Evolutionary conservation across 2,113 vertebrate genomes (phyloP).

Genomic region (Xenopus tropicalis): DNA sequence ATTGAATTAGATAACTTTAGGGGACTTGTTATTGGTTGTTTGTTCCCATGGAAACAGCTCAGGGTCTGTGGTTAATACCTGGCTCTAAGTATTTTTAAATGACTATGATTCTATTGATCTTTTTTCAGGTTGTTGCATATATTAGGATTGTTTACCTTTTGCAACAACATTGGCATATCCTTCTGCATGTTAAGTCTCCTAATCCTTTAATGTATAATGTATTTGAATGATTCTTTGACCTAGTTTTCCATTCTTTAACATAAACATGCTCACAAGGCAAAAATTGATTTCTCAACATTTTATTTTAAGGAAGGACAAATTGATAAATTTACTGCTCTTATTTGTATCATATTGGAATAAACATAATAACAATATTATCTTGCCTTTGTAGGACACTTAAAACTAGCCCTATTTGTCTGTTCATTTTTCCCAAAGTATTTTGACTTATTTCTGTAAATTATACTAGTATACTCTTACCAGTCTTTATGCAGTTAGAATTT

Average conservation of each 20-base stretch:
- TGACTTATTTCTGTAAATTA: background rate
- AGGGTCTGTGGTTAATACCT: slow-evolving; percentile 1
- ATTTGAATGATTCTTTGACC: slow-evolving; percentile 4
- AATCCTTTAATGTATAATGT: slow-evolving; percentile 4
- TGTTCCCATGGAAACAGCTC: slow-evolving; percentile 3
- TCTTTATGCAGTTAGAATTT: background rate
- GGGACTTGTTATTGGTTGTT: background rate
- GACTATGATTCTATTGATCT: slow-evolving; percentile 8
- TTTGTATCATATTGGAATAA: too few relatives aligned
- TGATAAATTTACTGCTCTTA: too few relatives aligned
- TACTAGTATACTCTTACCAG: background rate
- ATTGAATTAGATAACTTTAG: slow-evolving; percentile 19
- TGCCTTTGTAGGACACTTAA: too few relatives aligned
- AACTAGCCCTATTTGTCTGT: too few relatives aligned
- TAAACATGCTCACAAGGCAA: background rate
- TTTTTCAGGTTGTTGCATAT: slow-evolving; percentile 14
- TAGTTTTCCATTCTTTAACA: slow-evolving; percentile 6
- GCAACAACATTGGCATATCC: slow-evolving; percentile 3
- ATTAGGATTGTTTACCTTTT: slow-evolving; percentile 9
- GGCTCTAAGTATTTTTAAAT: background rate
- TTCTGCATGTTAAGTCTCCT: slow-evolving; percentile 8
- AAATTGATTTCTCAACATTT: background rate
- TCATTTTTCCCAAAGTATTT: background rate
- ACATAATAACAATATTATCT: too few relatives aligned
- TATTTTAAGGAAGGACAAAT: too few relatives aligned